Base-by-base conservation (phyloP, 1,140 invertebrate species). In the Radopholus similis region DNA sequence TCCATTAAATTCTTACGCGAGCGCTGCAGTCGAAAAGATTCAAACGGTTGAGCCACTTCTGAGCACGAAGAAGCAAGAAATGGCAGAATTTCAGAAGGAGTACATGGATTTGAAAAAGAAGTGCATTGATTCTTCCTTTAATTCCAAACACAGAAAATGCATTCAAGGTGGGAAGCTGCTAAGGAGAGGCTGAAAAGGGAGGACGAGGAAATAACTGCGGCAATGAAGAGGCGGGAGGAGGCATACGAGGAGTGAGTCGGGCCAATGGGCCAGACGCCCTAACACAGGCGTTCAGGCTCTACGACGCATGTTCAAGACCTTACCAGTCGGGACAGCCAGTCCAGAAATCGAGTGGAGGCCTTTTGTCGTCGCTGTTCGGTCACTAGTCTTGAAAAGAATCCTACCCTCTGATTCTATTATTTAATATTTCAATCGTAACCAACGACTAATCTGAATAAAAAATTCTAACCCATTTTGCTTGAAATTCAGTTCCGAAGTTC, bases 51-150 rank as follows among this genome's bases (percentile, higher is more conserved):
- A 80, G 44, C 69, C 68, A 4, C 35, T 44, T 26, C 40, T 81
- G 30, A 30, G 60, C 2, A 26, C 57, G 13, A 82, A 81, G 23
- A 82, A 79, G 37, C 64, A 54, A n/a, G 80, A 81, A 21, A 82
- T 81, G 79, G 6, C 35, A 2, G 42, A 64, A 30, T 81, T 81
- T 47, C 78, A 81, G 56, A 74, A 59, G 40, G 80, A 81, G 44
- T 81, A 77, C 71, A 75, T 74, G 38, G 77, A 80, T 1, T 51
- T 75, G 4, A 81, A 81, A 65, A 77, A 69, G 35, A 81, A 73
- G 76, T 80, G 34, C 40, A 38, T 66, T 9, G 2, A 21, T 64
- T 26, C 4, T 59, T 63, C 37, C 32, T 40, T 18, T 34, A n/a
- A 34, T 21, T 54, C 9, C 18, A 18, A 40, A 42, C 4, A 5